A percentile compares a stretch with the other conserved stretches of the same genome.
Conservation (phyloP, 2,113 vertebrate genomes). For the Mellivora capensis region DNA sequence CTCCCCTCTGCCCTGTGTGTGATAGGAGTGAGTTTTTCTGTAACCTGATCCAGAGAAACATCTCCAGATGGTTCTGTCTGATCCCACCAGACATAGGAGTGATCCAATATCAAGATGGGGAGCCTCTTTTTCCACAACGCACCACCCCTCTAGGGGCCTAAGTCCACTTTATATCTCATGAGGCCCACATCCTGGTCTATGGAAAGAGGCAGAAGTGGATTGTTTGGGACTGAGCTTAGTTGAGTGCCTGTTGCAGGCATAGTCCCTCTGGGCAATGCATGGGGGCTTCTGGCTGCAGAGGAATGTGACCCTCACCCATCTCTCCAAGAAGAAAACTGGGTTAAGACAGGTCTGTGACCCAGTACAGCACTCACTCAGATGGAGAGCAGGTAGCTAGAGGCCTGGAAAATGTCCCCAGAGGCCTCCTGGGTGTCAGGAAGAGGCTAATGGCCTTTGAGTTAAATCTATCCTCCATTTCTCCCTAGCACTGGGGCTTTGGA, state of each 20-base stretch:
- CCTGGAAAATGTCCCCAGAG: not conserved
- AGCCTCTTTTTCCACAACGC: not conserved
- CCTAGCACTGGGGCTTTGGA: not conserved
- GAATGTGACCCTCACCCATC: not conserved
- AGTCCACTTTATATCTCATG: not conserved
- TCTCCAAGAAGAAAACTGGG: not conserved
- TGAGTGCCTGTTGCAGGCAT: not conserved
- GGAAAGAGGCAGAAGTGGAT: too few relatives aligned
- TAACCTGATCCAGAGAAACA: not conserved
- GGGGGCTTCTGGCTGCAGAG: not conserved
- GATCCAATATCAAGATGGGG: not conserved
- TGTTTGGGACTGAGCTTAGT: not conserved
- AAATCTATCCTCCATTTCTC: not conserved
- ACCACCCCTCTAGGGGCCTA: not conserved
- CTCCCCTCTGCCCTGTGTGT: not conserved
- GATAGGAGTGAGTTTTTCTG: not conserved
- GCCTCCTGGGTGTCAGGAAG: not conserved
- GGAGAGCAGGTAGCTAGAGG: accelerated
- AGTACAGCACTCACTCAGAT: not conserved
- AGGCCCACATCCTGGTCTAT: not conserved
- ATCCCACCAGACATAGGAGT: not conserved
- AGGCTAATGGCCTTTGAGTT: not conserved
- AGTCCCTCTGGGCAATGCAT: not conserved
- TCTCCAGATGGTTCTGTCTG: not conserved
- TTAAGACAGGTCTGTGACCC: not conserved